These are phyloP conservation scores for Sebastolobus alascanus DNA, from an alignment of 2,797 vertebrate genomes.

Conservation along the genomic window DNA sequence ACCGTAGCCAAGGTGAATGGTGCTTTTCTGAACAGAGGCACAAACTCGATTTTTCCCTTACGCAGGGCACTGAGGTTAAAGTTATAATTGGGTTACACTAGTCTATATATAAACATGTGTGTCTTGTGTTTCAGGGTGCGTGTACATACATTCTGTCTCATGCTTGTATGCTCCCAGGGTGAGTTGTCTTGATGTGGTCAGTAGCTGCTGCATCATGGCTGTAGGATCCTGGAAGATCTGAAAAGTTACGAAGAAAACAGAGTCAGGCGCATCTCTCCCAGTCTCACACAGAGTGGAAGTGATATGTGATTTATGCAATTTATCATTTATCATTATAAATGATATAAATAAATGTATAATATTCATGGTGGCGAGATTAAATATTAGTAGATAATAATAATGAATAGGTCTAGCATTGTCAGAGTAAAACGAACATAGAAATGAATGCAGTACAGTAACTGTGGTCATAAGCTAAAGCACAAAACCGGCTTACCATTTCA, in stretches of 20 bases:
- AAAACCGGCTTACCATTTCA: slow-evolving; percentile 90
- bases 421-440: accelerated
- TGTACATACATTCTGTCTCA: slow-evolving; percentile 96
- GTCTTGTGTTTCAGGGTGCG: not conserved
- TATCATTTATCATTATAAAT: no score
- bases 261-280: not conserved
- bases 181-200: slow-evolving; percentile 96
- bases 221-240: slow-evolving; percentile 99
- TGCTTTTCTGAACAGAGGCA: not conserved
- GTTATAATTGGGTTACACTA: not conserved
- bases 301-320: not conserved
- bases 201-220: slow-evolving; percentile 98
- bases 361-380: not conserved
- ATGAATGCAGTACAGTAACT: not conserved
- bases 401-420: not conserved
- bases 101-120: not conserved
- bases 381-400: not conserved
- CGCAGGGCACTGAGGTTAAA: not conserved
- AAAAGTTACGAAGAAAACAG: not conserved
- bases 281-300: no score
- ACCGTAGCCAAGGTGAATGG: not conserved
- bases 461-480: not conserved
- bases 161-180: slow-evolving; percentile 98
- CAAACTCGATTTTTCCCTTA: not conserved
- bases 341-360: no score